These are phyloP conservation scores for Kryptolebias marmoratus DNA, from an alignment of 2,113 vertebrate genomes.

Conservation along the genomic window DNA sequence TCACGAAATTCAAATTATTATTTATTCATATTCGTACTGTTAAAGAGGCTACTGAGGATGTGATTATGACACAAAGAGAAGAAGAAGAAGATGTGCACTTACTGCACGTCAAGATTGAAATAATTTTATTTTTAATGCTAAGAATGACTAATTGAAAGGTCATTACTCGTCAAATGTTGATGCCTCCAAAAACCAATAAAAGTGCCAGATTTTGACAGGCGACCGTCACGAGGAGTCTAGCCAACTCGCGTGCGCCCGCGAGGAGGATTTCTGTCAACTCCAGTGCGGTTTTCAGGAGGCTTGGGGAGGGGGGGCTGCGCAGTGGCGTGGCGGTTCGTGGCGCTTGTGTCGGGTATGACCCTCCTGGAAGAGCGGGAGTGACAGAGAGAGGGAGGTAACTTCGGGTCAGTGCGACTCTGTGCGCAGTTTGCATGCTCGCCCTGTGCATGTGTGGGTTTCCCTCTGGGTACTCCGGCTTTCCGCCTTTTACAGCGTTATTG, in stretches of 20 bases:
- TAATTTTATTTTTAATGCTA: conserved; percentile 21
- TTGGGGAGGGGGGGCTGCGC: background rate
- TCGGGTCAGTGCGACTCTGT: background rate
- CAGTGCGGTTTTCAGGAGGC: background rate
- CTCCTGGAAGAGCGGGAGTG: too few relatives aligned
- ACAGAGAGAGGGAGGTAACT: too few relatives aligned
- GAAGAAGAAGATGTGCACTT: background rate
- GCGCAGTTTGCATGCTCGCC: background rate
- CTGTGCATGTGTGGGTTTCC: background rate
- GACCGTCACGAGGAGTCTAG: conserved; percentile 12
- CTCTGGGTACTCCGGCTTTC: background rate
- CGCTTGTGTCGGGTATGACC: too few relatives aligned
- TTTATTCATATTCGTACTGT: background rate
- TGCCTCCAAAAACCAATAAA: conserved; percentile 4
- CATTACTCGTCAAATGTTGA: conserved; percentile 17
- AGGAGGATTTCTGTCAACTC: background rate
- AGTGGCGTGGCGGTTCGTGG: background rate
- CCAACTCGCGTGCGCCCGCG: background rate
- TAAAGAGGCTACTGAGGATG: conserved; percentile 3
- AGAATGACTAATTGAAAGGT: conserved; percentile 16
- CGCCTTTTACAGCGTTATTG: too few relatives aligned
- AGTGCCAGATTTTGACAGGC: conserved; percentile 9
- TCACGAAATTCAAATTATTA: conserved; percentile 1
- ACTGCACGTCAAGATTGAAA: conserved; percentile 6
- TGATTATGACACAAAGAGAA: background rate